Percentiles rank a stretch among this genome's conserved stretches.
Conservation (phyloP, 2,888 invertebrate genomes). For the Tetrapedia diversipes region DNA sequence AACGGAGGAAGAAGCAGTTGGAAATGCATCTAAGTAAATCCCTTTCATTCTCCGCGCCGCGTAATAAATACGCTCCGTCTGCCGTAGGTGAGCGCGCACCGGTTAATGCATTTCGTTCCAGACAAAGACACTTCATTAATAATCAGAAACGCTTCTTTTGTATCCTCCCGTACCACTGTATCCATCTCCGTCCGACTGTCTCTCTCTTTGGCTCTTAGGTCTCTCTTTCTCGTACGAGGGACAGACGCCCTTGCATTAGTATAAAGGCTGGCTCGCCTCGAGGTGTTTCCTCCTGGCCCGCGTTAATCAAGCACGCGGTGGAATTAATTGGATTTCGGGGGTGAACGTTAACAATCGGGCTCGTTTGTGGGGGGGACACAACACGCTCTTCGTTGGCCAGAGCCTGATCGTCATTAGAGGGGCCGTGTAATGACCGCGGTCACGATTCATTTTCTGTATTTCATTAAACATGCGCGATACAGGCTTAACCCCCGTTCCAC, state of each 20-base stretch:
- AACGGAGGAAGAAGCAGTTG: constrained; percentile 30
- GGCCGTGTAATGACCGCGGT: constrained; percentile 20
- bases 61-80: constrained; percentile 69
- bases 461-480: constrained; percentile 30
- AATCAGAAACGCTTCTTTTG: constrained; percentile 77
- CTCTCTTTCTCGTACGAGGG: neutral
- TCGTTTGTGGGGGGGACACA: constrained; percentile 36
- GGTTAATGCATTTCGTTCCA: constrained; percentile 74
- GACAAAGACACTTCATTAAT: constrained; percentile 80
- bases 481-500: neutral
- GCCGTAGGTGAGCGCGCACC: constrained; percentile 53
- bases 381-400: neutral
- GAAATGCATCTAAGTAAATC: constrained; percentile 61
- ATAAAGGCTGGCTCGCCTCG: constrained; percentile 20
- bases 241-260: too few species aligned
- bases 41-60: constrained; percentile 49
- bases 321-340: constrained; percentile 67
- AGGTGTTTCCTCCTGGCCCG: constrained; percentile 25
- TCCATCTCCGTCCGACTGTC: constrained; percentile 14
- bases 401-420: constrained; percentile 23
- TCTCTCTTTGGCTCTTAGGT: neutral
- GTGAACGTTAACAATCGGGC: constrained; percentile 52
- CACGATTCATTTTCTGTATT: constrained; percentile 38
- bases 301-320: constrained; percentile 62
- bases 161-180: constrained; percentile 48